These are phyloP conservation scores for Anarhynchus alexandrinus DNA, from an alignment of 2,113 vertebrate species.

Conservation along the genomic window DNA sequence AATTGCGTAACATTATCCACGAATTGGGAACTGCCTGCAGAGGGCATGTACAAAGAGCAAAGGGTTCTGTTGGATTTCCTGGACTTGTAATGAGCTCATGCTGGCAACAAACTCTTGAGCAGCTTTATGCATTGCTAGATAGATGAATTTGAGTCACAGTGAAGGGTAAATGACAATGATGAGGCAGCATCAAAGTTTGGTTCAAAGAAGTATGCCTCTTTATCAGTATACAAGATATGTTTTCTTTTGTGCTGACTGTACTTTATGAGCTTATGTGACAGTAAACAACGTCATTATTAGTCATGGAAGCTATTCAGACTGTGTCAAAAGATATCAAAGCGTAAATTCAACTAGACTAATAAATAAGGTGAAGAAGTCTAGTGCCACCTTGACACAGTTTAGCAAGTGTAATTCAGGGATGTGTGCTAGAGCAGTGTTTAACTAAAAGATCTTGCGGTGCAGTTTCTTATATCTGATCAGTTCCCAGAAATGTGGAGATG, in stretches of 20 bases:
- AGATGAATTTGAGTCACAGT: not conserved
- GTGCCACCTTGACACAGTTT: not conserved
- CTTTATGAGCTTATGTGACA: not conserved
- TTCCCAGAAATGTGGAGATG: not conserved
- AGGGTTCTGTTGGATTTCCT: not conserved
- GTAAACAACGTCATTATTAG: not conserved
- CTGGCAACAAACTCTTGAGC: not conserved
- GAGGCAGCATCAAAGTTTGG: not conserved
- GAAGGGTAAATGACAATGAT: not conserved
- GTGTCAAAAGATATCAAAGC: not conserved
- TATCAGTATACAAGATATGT: not conserved
- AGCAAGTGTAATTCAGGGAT: not conserved
- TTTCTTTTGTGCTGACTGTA: not conserved
- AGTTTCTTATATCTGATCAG: not conserved
- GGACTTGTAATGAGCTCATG: not conserved
- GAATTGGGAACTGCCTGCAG: not conserved
- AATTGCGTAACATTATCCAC: not conserved
- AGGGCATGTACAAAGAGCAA: not conserved
- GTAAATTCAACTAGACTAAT: not conserved
- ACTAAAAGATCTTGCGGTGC: not conserved
- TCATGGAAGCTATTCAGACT: not conserved
- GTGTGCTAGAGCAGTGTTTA: not conserved
- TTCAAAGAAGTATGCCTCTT: not conserved
- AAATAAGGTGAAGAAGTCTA: not conserved
- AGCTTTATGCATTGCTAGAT: not conserved